Percentiles rank a stretch among this genome's conserved stretches.
Conservation (phyloP, 2,888 invertebrate species). For the Carcina quercana region DNA sequence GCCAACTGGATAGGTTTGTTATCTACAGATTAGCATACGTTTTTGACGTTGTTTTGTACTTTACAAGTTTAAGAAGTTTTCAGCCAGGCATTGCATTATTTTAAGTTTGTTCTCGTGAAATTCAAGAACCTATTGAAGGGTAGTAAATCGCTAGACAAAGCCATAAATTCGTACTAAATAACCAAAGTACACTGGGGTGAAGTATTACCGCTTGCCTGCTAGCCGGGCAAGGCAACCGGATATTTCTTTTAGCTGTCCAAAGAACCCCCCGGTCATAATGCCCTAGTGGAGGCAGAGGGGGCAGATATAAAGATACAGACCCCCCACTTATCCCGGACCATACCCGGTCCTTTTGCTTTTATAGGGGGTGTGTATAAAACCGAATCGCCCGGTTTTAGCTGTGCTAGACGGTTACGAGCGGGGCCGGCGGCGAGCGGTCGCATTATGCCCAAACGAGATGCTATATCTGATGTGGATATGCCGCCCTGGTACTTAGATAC, state of each 20-base stretch:
- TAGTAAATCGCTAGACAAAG: too few relatives aligned
- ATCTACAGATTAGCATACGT: too few relatives aligned
- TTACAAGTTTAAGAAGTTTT: too few relatives aligned
- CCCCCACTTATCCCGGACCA: conserved; percentile 70
- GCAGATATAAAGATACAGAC: conserved; percentile 73
- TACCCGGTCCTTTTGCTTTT: conserved; percentile 73
- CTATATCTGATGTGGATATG: conserved; percentile 63
- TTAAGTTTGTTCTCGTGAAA: too few relatives aligned
- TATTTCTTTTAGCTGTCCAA: conserved; percentile 75
- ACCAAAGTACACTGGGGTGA: conserved; percentile 63
- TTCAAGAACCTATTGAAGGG: too few relatives aligned
- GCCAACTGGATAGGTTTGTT: too few relatives aligned
- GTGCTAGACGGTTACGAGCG: conserved; percentile 71
- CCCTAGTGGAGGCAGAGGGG: conserved; percentile 59
- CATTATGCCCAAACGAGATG: conserved; percentile 57
- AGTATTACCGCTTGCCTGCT: conserved; percentile 61
- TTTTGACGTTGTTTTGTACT: too few relatives aligned
- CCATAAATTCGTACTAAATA: conserved; percentile 63
- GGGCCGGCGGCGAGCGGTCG: conserved; percentile 54
- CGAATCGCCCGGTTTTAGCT: conserved; percentile 73
- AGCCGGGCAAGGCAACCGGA: conserved; percentile 64
- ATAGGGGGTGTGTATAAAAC: conserved; percentile 75
- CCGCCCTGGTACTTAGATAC: conserved; percentile 55
- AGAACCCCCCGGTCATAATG: conserved; percentile 72
- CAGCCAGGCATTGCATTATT: too few relatives aligned